A percentile compares a stretch with the other conserved stretches of the same genome.
Evolutionary conservation across 2,888 invertebrate species (phyloP).

Genomic region (Philopedon plagiatum): DNA sequence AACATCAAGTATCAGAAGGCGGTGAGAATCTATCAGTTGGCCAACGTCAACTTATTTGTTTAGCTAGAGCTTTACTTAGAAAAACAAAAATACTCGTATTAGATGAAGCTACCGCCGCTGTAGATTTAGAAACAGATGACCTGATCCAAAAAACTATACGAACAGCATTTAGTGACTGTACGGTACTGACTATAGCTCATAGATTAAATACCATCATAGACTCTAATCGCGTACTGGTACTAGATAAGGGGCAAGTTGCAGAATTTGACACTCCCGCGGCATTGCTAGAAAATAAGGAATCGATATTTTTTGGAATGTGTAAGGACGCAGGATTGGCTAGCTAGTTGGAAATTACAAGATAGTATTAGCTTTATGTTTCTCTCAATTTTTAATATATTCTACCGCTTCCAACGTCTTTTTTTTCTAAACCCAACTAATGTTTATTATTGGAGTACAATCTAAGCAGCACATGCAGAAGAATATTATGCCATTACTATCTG

Average conservation of each 20-base stretch:
- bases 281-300: slow-evolving; percentile 58
- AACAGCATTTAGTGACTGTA: slow-evolving; percentile 70
- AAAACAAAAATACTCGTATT: slow-evolving; percentile 89
- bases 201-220: slow-evolving; percentile 70
- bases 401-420: too few relatives aligned
- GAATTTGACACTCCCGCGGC: slow-evolving; percentile 63
- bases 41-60: slow-evolving; percentile 88
- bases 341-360: not conserved
- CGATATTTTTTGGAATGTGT: slow-evolving; percentile 68
- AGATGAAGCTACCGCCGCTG: slow-evolving; percentile 92
- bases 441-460: too few relatives aligned
- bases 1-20: slow-evolving; percentile 84
- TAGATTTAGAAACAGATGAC: slow-evolving; percentile 92
- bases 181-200: slow-evolving; percentile 74
- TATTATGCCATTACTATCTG: too few relatives aligned
- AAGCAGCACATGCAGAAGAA: too few relatives aligned
- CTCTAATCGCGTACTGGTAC: slow-evolving; percentile 63
- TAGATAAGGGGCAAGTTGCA: slow-evolving; percentile 62
- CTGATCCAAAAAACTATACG: slow-evolving; percentile 89
- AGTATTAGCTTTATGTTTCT: not conserved
- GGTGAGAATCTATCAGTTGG: slow-evolving; percentile 94
- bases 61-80: slow-evolving; percentile 86
- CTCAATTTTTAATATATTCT: not conserved
- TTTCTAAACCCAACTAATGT: too few relatives aligned
- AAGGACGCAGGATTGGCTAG: slow-evolving; percentile 65